Evolutionary conservation across 2,888 invertebrate species (phyloP), one percentile per base, ranked within the genome.

Genomic region (Tipula helvola): DNA sequence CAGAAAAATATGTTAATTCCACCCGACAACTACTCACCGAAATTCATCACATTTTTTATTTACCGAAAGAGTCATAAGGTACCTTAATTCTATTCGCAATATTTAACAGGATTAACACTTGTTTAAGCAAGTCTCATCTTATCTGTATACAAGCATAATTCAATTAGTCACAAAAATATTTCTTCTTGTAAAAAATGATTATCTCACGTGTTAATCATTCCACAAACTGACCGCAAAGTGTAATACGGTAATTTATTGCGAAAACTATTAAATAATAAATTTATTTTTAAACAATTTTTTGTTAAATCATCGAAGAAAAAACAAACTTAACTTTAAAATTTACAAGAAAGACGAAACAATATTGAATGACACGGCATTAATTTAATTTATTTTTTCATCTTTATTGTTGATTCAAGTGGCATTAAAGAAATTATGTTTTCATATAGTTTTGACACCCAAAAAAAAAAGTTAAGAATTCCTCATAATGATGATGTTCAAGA

Each of bases 401-500:
- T 71, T 10, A 71, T 28, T 71, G 71, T 71, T 71, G 71, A 71
- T 71, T 71, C 71, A 71, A 71, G 71, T 71, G 71, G 71, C 71
- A 71, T 71, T 71, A 71, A 71, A 71, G 71, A 71, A 71, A 71
- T 71, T 71, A 71, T 71, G 71, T 71, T 71, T 71, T 71, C 71
- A 71, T 71, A 71, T 71, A 71, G 71, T 71, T 71, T 71, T 71
- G 71, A 71, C 71, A 71, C 71, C 71, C 71, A 71, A 71, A 71
- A 71, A 71, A 71, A 28, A 52, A 52, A 28, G 28, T 71, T 71
- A 8, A 71, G 4, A 71, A 71, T 71, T 71, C 71, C 71, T 1
- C 28, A 71, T 71, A 71, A 71, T 71, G 71, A 71, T 71, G 71
- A 71, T 71, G 71, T 71, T 71, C 28, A 71, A 18, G 71, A 71